Base-by-base conservation (phyloP, 2,113 vertebrate genomes). In the Tympanuchus pallidicinctus region DNA sequence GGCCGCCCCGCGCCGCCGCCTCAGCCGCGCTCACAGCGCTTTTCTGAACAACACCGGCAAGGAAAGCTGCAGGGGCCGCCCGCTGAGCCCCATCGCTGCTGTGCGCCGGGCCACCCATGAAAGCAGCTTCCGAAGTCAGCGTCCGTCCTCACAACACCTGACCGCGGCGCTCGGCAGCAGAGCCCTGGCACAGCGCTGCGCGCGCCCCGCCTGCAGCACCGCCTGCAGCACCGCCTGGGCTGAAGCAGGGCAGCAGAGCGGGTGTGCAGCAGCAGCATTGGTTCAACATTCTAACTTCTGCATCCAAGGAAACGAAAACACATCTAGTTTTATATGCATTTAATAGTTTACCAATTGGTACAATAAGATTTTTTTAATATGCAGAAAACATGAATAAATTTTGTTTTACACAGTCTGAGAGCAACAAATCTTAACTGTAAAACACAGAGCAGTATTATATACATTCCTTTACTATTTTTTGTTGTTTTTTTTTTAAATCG, bases 301-400 rank as follows among this genome's bases (percentile, higher is more conserved):
- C 92, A 83, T 77, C 92, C 90, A 97, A 90, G 71, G 87, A 96
- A 80, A 97, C 81, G 65, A 71, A 96, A 92, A 40, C 97, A 96
- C 96, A 70, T 95, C 97, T 97, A 97, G 97, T 98, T 98, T 98
- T 98, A 98, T 98, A 98, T 98, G 98, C 98, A 98, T 98, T 98
- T 98, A 98, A 98, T 98, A 98, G 98, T 98, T 98, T 98, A 98
- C 98, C 98, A 98, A 98, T 98, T 98, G 98, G 98, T 98, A 98
- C 98, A 98, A 98, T 98, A 98, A 98, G 98, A 98, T 98, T 98
- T 98, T 97, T 98, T 98, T 98, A 98, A 98, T 98, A 98, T 98
- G 98, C 98, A 98, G 98, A 98, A 98, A 98, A 98, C 98, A 98
- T 98, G 98, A 98, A 98, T 98, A 98, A 97, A 98, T 98, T 98